Percentiles rank a stretch among this genome's conserved stretches.
Evolutionary conservation across 2,888 invertebrate genomes (phyloP).

Genomic region (Campoplex nolae): DNA sequence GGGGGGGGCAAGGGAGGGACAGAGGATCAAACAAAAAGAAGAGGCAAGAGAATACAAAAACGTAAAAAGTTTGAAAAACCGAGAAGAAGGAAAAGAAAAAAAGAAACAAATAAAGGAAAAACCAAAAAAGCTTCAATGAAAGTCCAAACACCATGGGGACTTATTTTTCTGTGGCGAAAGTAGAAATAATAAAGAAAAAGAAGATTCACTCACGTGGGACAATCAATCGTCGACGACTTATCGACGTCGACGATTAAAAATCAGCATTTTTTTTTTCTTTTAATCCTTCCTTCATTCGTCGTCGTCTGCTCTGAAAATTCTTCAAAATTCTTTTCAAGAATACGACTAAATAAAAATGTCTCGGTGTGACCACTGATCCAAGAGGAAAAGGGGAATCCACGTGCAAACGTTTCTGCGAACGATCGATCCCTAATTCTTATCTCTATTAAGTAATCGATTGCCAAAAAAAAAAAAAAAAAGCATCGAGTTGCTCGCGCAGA

Average conservation of each 20-base stretch:
- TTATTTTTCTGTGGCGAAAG: conserved; percentile 72
- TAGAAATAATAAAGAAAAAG: not conserved
- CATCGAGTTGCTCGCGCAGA: not conserved
- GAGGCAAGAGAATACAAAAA: not conserved
- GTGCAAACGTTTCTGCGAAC: not conserved
- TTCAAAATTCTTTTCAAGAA: not conserved
- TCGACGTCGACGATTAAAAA: not conserved
- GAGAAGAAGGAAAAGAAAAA: not conserved
- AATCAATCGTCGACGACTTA: conserved; percentile 51
- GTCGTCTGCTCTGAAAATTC: not conserved
- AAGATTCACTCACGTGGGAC: conserved; percentile 8
- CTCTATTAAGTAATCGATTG: not conserved
- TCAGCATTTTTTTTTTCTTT: not conserved
- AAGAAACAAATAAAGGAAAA: not conserved
- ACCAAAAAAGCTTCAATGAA: conserved; percentile 78
- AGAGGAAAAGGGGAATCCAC: conserved; percentile 2
- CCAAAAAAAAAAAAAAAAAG: not conserved
- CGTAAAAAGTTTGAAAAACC: too few species aligned
- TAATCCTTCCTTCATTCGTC: not conserved
- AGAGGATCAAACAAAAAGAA: conserved; percentile 20
- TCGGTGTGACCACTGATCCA: not conserved
- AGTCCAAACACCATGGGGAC: conserved; percentile 78
- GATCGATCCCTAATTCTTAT: not conserved
- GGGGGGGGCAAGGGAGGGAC: not conserved
- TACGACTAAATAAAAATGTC: not conserved